Evolutionary conservation across 2,888 invertebrate genomes (phyloP).

Genomic region (Iphiclides podalirius): DNA sequence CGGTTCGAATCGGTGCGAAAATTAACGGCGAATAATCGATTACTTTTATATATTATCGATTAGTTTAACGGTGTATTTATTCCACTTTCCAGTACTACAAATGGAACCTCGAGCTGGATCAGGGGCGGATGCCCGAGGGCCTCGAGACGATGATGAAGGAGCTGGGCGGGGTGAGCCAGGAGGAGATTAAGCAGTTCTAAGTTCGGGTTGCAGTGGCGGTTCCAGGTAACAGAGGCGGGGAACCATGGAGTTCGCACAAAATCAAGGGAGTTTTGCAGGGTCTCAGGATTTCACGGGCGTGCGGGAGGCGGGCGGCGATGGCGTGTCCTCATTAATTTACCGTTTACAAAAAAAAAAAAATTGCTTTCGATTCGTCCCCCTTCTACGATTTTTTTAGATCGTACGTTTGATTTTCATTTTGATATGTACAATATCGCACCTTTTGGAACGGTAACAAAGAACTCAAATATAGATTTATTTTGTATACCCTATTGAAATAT

Average conservation of each 20-base stretch:
- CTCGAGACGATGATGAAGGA: conserved; percentile 88
- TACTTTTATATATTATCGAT: too few species aligned
- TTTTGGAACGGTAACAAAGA: neutral
- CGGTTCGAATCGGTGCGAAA: too few species aligned
- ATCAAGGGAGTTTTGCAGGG: neutral
- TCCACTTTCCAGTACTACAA: conserved; percentile 87
- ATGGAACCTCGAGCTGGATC: conserved; percentile 90
- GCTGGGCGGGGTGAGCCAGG: conserved; percentile 85
- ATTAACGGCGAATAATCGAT: too few species aligned
- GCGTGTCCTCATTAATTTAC: too few species aligned
- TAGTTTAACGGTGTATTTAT: too few species aligned
- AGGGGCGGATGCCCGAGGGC: conserved; percentile 89
- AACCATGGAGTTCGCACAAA: neutral
- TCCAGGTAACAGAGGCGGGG: neutral
- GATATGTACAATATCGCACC: neutral
- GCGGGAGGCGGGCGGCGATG: neutral
- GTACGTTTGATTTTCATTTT: neutral
- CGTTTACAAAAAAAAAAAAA: neutral
- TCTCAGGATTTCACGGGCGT: neutral
- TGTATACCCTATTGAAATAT: neutral
- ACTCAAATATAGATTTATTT: neutral
- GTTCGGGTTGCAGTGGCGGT: conserved; percentile 4
- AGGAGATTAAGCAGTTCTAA: conserved; percentile 61
- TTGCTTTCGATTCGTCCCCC: neutral
- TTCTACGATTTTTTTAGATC: neutral